phyloP scores from a whole-genome alignment of 2,888 invertebrate species.

The Macaria liturata region DNA sequence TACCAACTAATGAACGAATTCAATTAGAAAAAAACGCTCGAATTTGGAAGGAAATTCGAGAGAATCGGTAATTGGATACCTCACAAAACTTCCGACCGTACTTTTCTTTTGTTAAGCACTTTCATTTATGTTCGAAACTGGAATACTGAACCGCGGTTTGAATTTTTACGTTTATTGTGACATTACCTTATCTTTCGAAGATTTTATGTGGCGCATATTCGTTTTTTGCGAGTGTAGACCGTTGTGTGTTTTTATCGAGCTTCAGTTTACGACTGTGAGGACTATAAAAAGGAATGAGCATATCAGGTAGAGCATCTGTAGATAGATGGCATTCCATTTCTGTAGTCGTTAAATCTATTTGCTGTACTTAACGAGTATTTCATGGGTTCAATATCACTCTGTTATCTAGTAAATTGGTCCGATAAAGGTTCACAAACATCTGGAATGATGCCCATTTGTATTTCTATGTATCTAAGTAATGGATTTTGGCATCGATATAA shows the following conservation, averaged over 20 bases:
- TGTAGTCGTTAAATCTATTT: slow-evolving; percentile 14
- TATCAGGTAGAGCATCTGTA: slow-evolving; percentile 31
- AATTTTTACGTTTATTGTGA: slow-evolving; percentile 17
- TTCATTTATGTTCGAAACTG: neutral
- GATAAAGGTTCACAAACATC: neutral
- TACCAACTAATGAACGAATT: slow-evolving; percentile 21
- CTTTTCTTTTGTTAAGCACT: slow-evolving; percentile 6
- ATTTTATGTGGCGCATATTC: slow-evolving; percentile 30
- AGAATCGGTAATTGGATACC: slow-evolving; percentile 7
- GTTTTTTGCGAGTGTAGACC: slow-evolving; percentile 20
- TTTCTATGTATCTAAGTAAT: too few species aligned
- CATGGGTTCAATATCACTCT: neutral
- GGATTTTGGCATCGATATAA: too few species aligned
- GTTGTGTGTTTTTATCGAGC: slow-evolving; percentile 27
- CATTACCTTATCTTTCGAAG: slow-evolving; percentile 25
- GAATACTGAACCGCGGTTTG: slow-evolving; percentile 1
- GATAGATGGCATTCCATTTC: slow-evolving; percentile 5
- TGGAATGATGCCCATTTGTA: too few species aligned
- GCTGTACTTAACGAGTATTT: slow-evolving; percentile 2
- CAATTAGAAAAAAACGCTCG: slow-evolving; percentile 18
- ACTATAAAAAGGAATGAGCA: slow-evolving; percentile 34
- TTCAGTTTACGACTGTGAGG: slow-evolving; percentile 32
- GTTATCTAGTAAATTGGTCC: neutral
- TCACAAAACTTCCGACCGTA: slow-evolving; percentile 5
- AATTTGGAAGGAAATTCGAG: slow-evolving; percentile 5